Evolutionary conservation across 2,888 invertebrate genomes (phyloP).

Genomic region (Drosophila dives): DNA sequence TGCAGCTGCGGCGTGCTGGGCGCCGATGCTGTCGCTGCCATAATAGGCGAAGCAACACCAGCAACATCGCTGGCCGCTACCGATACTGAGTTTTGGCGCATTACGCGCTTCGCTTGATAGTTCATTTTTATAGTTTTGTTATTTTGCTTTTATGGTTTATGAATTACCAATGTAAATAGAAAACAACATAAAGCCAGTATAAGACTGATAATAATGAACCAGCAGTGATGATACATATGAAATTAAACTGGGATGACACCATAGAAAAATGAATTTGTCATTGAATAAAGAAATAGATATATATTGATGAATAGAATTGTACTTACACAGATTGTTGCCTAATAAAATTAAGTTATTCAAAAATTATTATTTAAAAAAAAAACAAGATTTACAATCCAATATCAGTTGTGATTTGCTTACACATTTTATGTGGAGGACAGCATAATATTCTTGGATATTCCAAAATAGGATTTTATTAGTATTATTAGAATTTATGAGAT

Average conservation of each 20-base stretch:
- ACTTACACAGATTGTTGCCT: neutral
- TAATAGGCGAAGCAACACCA: conserved; percentile 46
- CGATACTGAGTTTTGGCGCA: conserved; percentile 75
- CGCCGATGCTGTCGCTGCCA: conserved; percentile 55
- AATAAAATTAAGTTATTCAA: neutral
- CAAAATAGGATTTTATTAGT: no score
- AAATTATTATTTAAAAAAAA: no score
- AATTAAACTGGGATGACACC: neutral
- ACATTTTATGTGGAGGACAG: neutral
- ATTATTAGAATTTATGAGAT: neutral
- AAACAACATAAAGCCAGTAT: neutral
- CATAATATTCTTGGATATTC: neutral
- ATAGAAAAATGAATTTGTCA: neutral
- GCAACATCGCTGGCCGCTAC: conserved; percentile 48
- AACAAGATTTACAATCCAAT: neutral
- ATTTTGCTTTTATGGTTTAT: neutral
- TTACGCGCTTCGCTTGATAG: conserved; percentile 72
- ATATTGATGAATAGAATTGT: neutral
- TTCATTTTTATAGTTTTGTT: conserved; percentile 57
- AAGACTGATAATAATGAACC: conserved; percentile 3
- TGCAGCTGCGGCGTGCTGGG: conserved; percentile 61
- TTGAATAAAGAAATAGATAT: neutral
- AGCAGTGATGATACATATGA: neutral
- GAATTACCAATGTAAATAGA: neutral
- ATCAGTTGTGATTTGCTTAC: neutral